Evolutionary conservation across 2,113 vertebrate species (phyloP), one percentile per base, ranked within the genome.

Genomic region (Addax nasomaculatus): DNA sequence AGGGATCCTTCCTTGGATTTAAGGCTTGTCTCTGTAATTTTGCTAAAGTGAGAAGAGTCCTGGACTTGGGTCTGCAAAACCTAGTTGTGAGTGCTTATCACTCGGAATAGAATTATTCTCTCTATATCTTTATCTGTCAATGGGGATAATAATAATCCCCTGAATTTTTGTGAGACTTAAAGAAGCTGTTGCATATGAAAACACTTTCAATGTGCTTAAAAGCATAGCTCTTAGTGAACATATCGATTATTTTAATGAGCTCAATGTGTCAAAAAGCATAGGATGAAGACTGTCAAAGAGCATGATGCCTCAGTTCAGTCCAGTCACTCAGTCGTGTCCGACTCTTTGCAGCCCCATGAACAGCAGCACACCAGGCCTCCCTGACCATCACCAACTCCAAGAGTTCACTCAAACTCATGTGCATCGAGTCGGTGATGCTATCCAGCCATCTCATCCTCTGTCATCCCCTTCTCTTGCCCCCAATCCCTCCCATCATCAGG

Each of bases 251-350:
- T 76, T 39, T 23, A 79, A 58, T 39, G 47, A 92, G n/a, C 79
- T 36, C 23, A 53, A 76, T 45, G 13, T 80, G 16, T 79, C 19
- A 87, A 91, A 89, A 47, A 21, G 15, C 58, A 0, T 78, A 67
- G 47, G 39, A 51, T 33, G 25, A 96, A 27, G 12, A 55, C 57
- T n/a, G 2, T 67, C n/a, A 47, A 43, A 70, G 19, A 55, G 25
- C 51, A 89, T 11, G 55, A 49, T 33, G 23, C 7, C 47, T 62
- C 60, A 62, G 60, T 7, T 62, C 60, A 62, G 25, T 58, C 13
- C 25, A 12, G 13, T 30, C 0, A 6, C 29, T 30, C 29, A 62
- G 13, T 62, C 6, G 0, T 30, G 60, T 62, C 60, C 0, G 2
- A 30, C 60, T 62, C 60, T 62, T 62, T 62, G 29, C 14, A 30